These are phyloP conservation scores for Catharus ustulatus DNA, from an alignment of 2,797 vertebrate species.

Conservation along the genomic window DNA sequence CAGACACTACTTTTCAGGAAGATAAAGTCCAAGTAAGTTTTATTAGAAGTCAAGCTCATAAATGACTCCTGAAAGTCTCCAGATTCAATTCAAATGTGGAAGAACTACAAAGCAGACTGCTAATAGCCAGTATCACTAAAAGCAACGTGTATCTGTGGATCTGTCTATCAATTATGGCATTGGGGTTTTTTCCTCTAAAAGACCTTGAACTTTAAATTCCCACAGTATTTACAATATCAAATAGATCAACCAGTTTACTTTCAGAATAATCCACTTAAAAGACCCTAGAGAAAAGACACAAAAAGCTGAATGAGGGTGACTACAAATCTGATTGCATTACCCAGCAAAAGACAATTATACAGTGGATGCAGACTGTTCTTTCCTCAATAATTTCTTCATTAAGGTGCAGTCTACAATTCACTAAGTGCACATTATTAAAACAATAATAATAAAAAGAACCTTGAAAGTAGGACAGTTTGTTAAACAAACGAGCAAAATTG, in stretches of 20 bases:
- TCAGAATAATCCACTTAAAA: constrained; percentile 4
- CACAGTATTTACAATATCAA: background rate
- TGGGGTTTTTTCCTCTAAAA: background rate
- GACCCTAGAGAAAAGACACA: background rate
- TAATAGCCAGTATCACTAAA: background rate
- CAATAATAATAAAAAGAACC: background rate
- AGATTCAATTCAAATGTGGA: background rate
- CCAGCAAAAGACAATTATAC: background rate
- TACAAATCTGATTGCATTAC: background rate
- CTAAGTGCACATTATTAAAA: background rate
- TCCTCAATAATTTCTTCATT: background rate
- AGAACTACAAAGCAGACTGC: background rate
- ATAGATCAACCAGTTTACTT: background rate
- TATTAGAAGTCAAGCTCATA: background rate
- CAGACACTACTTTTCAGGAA: background rate
- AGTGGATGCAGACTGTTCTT: background rate
- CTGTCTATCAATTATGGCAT: background rate
- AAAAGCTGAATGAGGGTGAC: constrained; percentile 7
- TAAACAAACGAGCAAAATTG: background rate
- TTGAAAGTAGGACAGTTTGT: background rate
- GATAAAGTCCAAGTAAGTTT: background rate
- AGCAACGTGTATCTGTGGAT: background rate
- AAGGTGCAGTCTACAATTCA: background rate
- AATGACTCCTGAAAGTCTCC: background rate
- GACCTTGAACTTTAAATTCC: background rate